Evolutionary conservation across 2,888 invertebrate species (phyloP), one percentile per base, ranked within the genome.

Genomic region (Cheiracanthium punctorium): DNA sequence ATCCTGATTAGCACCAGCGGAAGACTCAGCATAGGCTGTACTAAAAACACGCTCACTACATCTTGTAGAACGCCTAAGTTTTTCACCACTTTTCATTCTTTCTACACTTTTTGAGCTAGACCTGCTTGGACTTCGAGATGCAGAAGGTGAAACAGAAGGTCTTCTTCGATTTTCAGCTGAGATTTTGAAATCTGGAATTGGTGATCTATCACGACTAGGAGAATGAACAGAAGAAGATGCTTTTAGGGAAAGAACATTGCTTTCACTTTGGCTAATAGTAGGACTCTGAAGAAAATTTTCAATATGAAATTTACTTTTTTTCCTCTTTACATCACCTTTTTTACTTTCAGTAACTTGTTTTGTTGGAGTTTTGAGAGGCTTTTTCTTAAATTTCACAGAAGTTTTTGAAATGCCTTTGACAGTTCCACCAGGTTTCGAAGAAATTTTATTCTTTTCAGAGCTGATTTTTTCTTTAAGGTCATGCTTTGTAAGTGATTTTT

Each of bases 221-320:
- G 71, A 65, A 48, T 65, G 43, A 30, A 67, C 37, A 67, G 67
- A 20, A 17, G 48, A 28, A 58, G 28, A 20, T 17, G 29, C 71
- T n/a, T 65, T 17, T 29, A 65, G 20, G 12, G n/a, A 65, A n/a
- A n/a, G n/a, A n/a, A n/a, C n/a, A 20, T 30, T 17, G 69, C 43
- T 69, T 48, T 73, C 37, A 65, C 32, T 71, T 32, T 67, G 67
- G 32, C 41, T 70, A 17, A 37, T 32, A 73, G 80, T 65, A 30
- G 81, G 76, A 67, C 73, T 87, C 43, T 87, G 87, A 10, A 87
- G 30, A 58, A 87, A 87, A 73, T 87, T 87, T 64, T 87, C 69
- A 58, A 87, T 72, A 24, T 76, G 65, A 72, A 81, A 87, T 28
- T 87, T 87, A 76, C 72, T 87, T 58, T 75, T 77, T 71, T 86